Evolutionary conservation across 2,113 vertebrate species (phyloP), one percentile per base, ranked within the genome.

Genomic region (Oryzias curvinotus): DNA sequence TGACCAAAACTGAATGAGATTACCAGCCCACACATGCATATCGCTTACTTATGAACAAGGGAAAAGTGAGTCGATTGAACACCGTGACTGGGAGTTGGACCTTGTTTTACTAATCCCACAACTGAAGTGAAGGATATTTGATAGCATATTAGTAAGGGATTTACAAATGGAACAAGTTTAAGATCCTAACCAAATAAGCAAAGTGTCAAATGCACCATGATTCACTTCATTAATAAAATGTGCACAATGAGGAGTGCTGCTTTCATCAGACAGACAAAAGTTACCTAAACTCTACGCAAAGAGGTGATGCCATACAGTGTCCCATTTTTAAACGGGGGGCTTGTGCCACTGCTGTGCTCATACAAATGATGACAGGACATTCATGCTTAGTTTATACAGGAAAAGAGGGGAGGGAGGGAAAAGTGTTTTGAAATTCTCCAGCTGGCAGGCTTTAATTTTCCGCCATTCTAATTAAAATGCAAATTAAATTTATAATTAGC

Each of bases 401-500:
- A 56, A 75, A 74, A 75, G 57, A 72, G 71, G 70, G 56, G 77
- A 71, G 66, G 81, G 68, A 55, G 71, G 86, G 83, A 81, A 83
- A 80, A 90, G 85, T 90, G 91, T 93, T 97, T 96, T 95, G 95
- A 95, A 96, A 98, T 97, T 95, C 95, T 98, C 96, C 97, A 99
- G 96, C 97, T 99, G 97, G 96, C 93, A 96, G 87, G 94, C 95
- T 96, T 96, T 98, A 96, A 98, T 98, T 99, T 98, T 95, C 94
- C 93, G 93, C 94, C 94, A 93, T 96, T 96, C 96, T 98, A 98
- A 99, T 99, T 99, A 99, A 99, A 99, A 99, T 99, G 97, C 96
- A 98, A 99, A 99, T 99, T 97, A 96, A 98, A 98, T 98, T 96
- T 99, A 98, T 99, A 99, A 99, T 99, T 99, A 99, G 96, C 96